Evolutionary conservation across 1,140 invertebrate species (phyloP), one percentile per base, ranked within the genome.

Genomic region (Magallana ariakensis): DNA sequence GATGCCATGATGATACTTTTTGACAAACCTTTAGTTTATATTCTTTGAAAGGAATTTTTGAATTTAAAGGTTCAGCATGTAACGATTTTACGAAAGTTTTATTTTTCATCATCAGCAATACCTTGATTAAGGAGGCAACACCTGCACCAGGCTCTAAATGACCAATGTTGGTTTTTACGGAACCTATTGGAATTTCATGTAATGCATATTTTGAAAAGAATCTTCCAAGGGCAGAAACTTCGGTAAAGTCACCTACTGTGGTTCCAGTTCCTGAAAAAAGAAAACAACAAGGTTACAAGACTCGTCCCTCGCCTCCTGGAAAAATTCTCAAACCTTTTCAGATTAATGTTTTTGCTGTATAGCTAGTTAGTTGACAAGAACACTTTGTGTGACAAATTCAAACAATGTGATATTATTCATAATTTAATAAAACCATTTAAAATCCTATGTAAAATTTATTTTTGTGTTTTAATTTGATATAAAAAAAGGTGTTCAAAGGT

Each of bases 91-190:
- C 91, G 33, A 89, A 87, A 13, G 16, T 82, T 19, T 75, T 58
- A 60, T 90, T 1, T 62, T 91, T 87, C 88, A 92, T 92, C 91
- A 92, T 92, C 11, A 92, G 55, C 11, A 92, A 57, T 10, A 91
- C 86, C 80, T 99, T 99, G 2, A 97, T 97, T 57, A 99, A 95
- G 0, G 97, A 97, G 92, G 97, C 98, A n/a, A 98, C 94, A 53
- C 98, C 98, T 13, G 98, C 98, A 0, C 98, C 97, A 1, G 98
- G 97, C 94, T 99, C 98, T 1, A 98, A 58, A 66, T 91, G 91
- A 26, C 91, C 91, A 33, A 91, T 89, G 55, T 90, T 91, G 8
- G 90, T 89, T 81, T 91, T 91, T 1, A 90, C 89, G 9, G 91
- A 91, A 0, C 91, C 91, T 19, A 91, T 89, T 15, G 56, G n/a